These are phyloP conservation scores for Bombus polaris DNA, from an alignment of 1,140 invertebrate species.

Conservation along the genomic window DNA sequence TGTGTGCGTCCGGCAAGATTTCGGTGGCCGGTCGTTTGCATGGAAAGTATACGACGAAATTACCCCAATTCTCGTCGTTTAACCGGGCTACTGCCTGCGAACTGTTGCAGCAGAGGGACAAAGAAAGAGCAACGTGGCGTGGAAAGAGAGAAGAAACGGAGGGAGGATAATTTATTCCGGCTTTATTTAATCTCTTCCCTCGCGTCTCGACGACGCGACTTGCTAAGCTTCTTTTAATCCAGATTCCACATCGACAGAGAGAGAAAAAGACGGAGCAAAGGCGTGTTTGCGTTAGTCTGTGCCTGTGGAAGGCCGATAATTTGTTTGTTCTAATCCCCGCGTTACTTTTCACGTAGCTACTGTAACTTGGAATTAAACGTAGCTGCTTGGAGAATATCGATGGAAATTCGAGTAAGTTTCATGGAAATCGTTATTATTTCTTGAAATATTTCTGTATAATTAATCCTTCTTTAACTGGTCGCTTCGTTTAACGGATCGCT, in stretches of 20 bases:
- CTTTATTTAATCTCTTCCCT: constrained; percentile 66
- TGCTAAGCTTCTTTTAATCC: constrained; percentile 62
- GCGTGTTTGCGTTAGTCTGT: background rate
- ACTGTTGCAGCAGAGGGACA: background rate
- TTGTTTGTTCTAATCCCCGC: constrained; percentile 59
- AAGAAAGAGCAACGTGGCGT: background rate
- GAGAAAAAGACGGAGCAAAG: constrained; percentile 8
- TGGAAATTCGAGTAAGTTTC: background rate
- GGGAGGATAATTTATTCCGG: constrained; percentile 70
- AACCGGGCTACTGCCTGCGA: constrained; percentile 5
- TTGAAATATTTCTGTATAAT: too few species aligned
- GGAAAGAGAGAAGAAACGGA: background rate
- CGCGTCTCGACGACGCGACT: constrained; percentile 48
- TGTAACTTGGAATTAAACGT: background rate
- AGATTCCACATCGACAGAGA: constrained; percentile 58
- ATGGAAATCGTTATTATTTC: too few species aligned
- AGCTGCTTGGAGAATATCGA: background rate
- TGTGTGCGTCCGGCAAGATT: background rate
- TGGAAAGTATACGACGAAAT: constrained; percentile 15
- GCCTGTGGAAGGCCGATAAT: constrained; percentile 40
- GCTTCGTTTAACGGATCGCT: too few species aligned
- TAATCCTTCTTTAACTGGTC: too few species aligned
- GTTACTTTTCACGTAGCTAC: constrained; percentile 17
- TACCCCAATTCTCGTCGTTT: constrained; percentile 48
- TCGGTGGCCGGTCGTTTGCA: constrained; percentile 15